phyloP scores from a whole-genome alignment of 2,797 vertebrate genomes.

The Poeciliopsis gracilis region DNA sequence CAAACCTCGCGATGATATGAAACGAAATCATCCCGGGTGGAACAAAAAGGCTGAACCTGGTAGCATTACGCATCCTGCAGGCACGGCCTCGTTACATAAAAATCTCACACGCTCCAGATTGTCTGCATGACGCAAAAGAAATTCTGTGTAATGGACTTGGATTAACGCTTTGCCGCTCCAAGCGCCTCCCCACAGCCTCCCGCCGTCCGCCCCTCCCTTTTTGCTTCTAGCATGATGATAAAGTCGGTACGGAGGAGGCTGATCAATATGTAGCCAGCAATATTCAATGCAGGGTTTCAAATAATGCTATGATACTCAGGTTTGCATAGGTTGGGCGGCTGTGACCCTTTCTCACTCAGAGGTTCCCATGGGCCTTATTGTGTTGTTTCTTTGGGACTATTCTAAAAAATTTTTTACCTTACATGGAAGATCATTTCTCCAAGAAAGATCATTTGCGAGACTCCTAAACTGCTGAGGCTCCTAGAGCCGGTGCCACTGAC shows the following conservation, averaged over 20 bases:
- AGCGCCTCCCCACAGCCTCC: too few species aligned
- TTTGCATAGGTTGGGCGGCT: neutral
- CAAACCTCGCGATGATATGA: neutral
- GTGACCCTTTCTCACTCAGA: neutral
- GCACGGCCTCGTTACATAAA: neutral
- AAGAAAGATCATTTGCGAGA: neutral
- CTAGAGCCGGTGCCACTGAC: too few species aligned
- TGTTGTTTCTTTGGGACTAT: neutral
- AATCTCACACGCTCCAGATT: neutral
- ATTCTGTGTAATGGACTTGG: neutral
- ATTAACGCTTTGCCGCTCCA: neutral
- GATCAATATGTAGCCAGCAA: neutral
- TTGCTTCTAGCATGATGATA: neutral
- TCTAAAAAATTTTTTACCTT: neutral
- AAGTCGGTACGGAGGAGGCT: neutral
- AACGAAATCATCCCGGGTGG: neutral
- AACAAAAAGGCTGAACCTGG: neutral
- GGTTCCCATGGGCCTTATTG: neutral
- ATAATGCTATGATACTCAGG: neutral
- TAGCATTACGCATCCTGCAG: neutral
- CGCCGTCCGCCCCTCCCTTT: too few species aligned
- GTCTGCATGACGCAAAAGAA: neutral
- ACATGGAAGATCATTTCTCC: neutral
- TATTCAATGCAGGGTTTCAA: neutral
- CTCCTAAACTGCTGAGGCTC: neutral